These are phyloP conservation scores for Channa striata DNA, from an alignment of 2,797 vertebrate genomes.

Conservation along the genomic window DNA sequence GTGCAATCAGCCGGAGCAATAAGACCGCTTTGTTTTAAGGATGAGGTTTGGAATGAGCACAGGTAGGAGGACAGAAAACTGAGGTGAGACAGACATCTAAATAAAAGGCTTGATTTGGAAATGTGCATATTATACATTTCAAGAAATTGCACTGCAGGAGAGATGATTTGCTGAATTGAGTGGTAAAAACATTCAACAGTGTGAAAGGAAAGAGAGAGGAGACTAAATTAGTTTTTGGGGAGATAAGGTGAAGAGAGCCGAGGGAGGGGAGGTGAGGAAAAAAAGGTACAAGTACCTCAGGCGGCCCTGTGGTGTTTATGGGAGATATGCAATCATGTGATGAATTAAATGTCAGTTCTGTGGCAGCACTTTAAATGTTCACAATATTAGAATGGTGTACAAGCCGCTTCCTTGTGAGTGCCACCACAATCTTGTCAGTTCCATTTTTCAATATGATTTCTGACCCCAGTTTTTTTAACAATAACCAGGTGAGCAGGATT, in stretches of 20 bases:
- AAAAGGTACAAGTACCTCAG: background rate
- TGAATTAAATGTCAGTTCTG: conserved; percentile 5
- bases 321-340: background rate
- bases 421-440: background rate
- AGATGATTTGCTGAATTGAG: conserved; percentile 37
- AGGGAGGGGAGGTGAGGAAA: background rate
- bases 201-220: conserved; percentile 26
- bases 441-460: background rate
- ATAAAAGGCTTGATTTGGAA: conserved; percentile 36
- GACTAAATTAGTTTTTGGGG: conserved; percentile 31
- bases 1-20: conserved; percentile 23
- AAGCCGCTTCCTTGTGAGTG: background rate
- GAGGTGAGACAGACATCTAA: conserved; percentile 19
- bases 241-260: conserved; percentile 17
- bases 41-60: conserved; percentile 4
- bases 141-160: conserved; percentile 27
- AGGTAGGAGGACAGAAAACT: background rate
- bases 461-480: background rate
- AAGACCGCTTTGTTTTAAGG: conserved; percentile 10
- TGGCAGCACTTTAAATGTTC: background rate
- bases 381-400: background rate
- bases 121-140: conserved; percentile 32
- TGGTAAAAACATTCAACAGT: conserved; percentile 40
- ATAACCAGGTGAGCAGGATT: background rate
- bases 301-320: background rate